phyloP scores from a whole-genome alignment of 2,113 vertebrate species.

The Stigmatopora argus region DNA sequence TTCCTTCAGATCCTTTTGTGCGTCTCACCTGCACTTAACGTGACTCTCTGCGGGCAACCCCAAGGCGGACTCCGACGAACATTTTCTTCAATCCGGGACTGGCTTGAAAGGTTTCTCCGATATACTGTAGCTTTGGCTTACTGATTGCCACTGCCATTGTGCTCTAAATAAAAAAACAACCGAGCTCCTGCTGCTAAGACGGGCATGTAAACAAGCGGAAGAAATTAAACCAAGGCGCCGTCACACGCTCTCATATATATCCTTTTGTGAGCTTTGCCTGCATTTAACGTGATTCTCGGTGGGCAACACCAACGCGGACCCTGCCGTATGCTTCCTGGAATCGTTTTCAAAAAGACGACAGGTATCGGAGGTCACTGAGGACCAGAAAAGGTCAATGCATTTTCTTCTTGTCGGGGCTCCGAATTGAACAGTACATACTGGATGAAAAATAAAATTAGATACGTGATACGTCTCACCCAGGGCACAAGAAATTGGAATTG shows the following conservation, averaged over 20 bases:
- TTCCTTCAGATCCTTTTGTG: too few species aligned
- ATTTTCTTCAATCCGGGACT: conserved; percentile 13
- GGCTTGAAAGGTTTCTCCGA: conserved; percentile 37
- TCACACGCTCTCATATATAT: conserved; percentile 11
- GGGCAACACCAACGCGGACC: conserved; percentile 39
- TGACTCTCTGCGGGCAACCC: too few species aligned
- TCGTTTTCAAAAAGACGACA: conserved; percentile 49
- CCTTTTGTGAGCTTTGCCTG: conserved; percentile 47
- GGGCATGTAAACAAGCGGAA: conserved; percentile 43
- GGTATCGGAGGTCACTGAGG: conserved; percentile 55
- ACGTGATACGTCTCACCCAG: too few species aligned
- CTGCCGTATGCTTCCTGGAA: conserved; percentile 57
- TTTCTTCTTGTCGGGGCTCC: conserved; percentile 44
- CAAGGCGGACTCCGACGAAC: too few species aligned
- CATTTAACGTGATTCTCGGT: conserved; percentile 56
- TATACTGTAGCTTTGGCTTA: conserved; percentile 33
- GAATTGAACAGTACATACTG: too few species aligned
- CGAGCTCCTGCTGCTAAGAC: conserved; percentile 31
- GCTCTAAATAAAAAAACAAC: conserved; percentile 51
- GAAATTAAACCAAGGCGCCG: conserved; percentile 23
- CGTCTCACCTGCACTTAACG: too few species aligned
- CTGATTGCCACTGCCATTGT: conserved; percentile 39
- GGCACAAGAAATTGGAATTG: too few species aligned
- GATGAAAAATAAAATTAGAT: too few species aligned
- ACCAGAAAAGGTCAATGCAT: conserved; percentile 64